Evolutionary conservation across 2,113 vertebrate genomes (phyloP), one percentile per base, ranked within the genome.

Genomic region (Dipodomys spectabilis): DNA sequence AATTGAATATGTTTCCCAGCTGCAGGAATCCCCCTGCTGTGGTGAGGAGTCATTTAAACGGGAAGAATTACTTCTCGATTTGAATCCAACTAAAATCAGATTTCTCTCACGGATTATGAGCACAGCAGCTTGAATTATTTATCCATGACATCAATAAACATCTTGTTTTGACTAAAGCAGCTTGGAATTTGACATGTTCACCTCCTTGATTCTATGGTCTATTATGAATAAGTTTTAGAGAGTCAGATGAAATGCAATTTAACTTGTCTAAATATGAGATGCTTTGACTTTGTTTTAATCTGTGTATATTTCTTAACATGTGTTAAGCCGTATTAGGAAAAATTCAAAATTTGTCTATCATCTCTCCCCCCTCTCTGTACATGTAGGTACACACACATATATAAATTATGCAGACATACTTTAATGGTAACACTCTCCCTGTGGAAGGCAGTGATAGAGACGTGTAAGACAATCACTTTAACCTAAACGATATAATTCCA

Each of bases 401-500:
- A 13, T 57, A 18, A 15, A 18, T 57, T 65, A 82, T 12, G 0
- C 32, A 88, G 78, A 88, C 32, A 80, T 71, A 90, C 77, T 94
- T 87, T 94, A 96, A 92, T 89, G 30, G 44, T 62, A 81, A 87
- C 89, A 71, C 28, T 73, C 39, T 39, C 39, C 39, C 82, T 93
- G 44, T 32, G 92, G 92, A 71, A 96, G 77, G 13, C 11, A 91
- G 53, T 86, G 74, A 18, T 91, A 90, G 94, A 81, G 77, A 77
- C 44, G 4, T 60, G n/a, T 57, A 93, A 85, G 11, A 16, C 1
- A 81, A 90, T 92, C 75, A 94, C 39, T 90, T 94, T 67, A 81
- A 81, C 22, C 75, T 77, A 71, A 95, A 67, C 78, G 94, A 44
- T 94, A 95, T 95, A 96, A 94, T 78, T 92, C 86, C 71, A 77